Conservation (phyloP, 2,113 vertebrate species). For the Paedocypris sp. region DNA sequence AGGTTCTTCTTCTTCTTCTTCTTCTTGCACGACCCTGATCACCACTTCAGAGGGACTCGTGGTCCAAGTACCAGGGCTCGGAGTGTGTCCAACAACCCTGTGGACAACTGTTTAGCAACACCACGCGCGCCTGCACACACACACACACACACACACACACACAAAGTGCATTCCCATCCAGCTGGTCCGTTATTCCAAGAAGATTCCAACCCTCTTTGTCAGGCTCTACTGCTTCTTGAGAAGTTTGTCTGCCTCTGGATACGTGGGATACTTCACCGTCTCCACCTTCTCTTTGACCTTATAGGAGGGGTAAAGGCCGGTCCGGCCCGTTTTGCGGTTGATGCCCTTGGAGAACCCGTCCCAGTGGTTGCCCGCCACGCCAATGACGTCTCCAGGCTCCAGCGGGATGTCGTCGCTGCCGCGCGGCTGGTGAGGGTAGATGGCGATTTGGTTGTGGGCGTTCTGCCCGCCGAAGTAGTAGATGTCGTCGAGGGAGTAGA, state of each 20-base stretch:
- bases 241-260: conserved; percentile 77
- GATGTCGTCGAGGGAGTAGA: conserved; percentile 83
- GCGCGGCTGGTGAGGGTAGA: conserved; percentile 72
- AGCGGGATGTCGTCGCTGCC: conserved; percentile 74
- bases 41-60: conserved; percentile 3
- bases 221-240: conserved; percentile 34
- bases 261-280: conserved; percentile 79
- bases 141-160: conserved; percentile 19
- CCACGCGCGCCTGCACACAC: conserved; percentile 5
- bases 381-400: conserved; percentile 78
- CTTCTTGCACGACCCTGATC: conserved; percentile 9
- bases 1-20: not conserved
- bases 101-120: conserved; percentile 15
- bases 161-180: conserved; percentile 26
- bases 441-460: conserved; percentile 79
- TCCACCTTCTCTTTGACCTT: conserved; percentile 85
- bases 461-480: conserved; percentile 89
- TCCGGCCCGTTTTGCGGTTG: conserved; percentile 76
- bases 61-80: not conserved
- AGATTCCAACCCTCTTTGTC: not conserved
- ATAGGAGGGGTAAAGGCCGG: conserved; percentile 81
- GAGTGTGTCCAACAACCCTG: not conserved
- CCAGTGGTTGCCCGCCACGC: conserved; percentile 85
- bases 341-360: conserved; percentile 84
- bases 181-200: conserved; percentile 14